Percentiles rank a stretch among this genome's conserved stretches.
phyloP scores from a whole-genome alignment of 2,113 vertebrate genomes.

The Hydropotes inermis region DNA sequence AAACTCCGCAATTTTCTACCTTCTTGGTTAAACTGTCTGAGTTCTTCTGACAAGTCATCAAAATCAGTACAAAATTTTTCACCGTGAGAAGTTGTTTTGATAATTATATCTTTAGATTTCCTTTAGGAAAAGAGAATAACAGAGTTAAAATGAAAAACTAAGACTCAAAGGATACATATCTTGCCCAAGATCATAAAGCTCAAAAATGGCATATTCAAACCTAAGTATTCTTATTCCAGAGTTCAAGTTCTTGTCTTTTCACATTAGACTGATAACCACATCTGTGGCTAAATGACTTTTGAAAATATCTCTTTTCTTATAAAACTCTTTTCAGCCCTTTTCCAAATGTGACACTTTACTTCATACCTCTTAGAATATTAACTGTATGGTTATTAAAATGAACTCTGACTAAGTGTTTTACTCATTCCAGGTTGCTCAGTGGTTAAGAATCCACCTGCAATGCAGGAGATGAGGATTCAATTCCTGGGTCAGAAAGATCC shows the following conservation, averaged over 20 bases:
- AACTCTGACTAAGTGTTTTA: neutral
- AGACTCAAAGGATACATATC: neutral
- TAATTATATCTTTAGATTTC: conserved; percentile 81
- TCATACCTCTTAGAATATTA: neutral
- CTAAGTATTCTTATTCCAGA: neutral
- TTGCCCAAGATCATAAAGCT: neutral
- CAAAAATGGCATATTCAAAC: neutral
- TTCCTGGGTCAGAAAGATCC: neutral
- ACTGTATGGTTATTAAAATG: neutral
- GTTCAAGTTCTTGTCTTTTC: neutral
- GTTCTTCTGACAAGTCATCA: conserved; percentile 82
- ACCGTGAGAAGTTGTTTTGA: conserved; percentile 68
- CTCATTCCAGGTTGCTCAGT: neutral
- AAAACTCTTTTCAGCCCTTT: neutral
- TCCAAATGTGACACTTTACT: neutral
- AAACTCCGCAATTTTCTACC: conserved; percentile 79
- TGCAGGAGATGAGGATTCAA: neutral
- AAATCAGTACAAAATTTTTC: conserved; percentile 78
- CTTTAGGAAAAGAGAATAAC: conserved; percentile 75
- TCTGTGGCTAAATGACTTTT: neutral
- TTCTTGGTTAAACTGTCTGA: conserved; percentile 79
- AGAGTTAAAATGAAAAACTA: neutral
- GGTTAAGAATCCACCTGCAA: neutral
- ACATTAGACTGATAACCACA: neutral
- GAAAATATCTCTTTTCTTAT: conserved; percentile 19